Conservation (phyloP, 2,797 vertebrate genomes). For the Sciurus vulgaris region DNA sequence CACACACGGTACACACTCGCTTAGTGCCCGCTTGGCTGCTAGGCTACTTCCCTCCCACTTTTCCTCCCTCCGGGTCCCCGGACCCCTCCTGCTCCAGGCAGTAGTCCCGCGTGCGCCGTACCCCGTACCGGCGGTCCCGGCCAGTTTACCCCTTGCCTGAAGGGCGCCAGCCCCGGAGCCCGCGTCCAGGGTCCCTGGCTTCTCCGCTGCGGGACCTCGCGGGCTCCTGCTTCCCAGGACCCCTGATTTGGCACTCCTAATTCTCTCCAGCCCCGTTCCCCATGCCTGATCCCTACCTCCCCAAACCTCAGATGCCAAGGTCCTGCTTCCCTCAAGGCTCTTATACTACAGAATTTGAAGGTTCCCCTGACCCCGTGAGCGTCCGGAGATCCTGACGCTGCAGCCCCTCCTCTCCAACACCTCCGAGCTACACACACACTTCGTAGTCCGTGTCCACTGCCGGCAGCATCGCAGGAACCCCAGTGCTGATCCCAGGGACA, state of each 20-base stretch:
- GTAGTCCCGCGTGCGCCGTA: neutral
- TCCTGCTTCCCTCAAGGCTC: neutral
- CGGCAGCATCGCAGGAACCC: slow-evolving; percentile 26
- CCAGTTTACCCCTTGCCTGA: neutral
- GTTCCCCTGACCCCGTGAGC: neutral
- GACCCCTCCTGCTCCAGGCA: neutral
- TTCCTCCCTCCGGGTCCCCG: neutral
- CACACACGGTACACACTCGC: slow-evolving; percentile 48
- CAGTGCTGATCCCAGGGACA: neutral
- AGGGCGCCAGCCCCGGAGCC: neutral
- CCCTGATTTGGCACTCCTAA: neutral
- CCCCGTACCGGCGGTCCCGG: neutral
- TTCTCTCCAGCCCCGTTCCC: too few species aligned
- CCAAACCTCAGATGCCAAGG: neutral
- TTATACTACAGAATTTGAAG: neutral
- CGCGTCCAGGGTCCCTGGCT: neutral
- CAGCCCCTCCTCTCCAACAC: neutral
- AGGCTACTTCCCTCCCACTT: slow-evolving; percentile 61
- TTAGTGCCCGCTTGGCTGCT: slow-evolving; percentile 57
- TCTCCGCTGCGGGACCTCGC: neutral
- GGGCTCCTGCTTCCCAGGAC: neutral
- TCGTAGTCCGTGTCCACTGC: neutral
- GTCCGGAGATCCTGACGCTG: neutral
- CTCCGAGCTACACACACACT: neutral
- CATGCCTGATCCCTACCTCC: neutral